Evolutionary conservation across 2,888 invertebrate species (phyloP).

Genomic region (Sinotaia quadrata): DNA sequence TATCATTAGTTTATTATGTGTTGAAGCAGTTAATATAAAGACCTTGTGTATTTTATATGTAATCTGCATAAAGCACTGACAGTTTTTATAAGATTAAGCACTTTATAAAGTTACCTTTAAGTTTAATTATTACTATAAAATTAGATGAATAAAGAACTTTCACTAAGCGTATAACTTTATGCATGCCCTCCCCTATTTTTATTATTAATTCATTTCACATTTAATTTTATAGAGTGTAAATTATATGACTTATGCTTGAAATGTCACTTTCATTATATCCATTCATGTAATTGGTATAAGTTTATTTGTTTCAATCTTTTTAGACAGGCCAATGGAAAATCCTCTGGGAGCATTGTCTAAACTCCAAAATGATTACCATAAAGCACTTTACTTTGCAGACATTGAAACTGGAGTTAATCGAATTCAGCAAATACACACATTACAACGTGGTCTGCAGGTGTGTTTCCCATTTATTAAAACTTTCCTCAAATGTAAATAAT

Average conservation of each 20-base stretch:
- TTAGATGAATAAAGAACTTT: too few relatives aligned
- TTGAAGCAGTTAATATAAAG: too few relatives aligned
- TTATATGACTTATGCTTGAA: too few relatives aligned
- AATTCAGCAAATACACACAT: constrained; percentile 32
- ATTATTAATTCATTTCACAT: not conserved
- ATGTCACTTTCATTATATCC: not conserved
- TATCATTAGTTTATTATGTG: too few relatives aligned
- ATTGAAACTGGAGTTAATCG: constrained; percentile 27
- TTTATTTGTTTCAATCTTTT: not conserved
- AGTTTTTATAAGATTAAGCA: too few relatives aligned
- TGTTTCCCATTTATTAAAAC: not conserved
- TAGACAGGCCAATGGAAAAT: constrained; percentile 30
- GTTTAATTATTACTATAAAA: too few relatives aligned
- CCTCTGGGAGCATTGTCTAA: constrained; percentile 34
- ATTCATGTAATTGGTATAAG: not conserved
- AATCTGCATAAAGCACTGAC: too few relatives aligned
- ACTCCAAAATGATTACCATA: constrained; percentile 35
- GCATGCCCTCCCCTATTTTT: too few relatives aligned
- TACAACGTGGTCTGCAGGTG: constrained; percentile 36
- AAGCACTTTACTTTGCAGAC: constrained; percentile 40
- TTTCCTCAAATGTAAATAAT: too few relatives aligned
- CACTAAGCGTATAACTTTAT: too few relatives aligned
- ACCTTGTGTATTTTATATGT: too few relatives aligned
- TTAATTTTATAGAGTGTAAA: not conserved
- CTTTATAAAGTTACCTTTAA: too few relatives aligned